Conservation (phyloP, 2,113 vertebrate species). For the Cranoglanis bouderius region DNA sequence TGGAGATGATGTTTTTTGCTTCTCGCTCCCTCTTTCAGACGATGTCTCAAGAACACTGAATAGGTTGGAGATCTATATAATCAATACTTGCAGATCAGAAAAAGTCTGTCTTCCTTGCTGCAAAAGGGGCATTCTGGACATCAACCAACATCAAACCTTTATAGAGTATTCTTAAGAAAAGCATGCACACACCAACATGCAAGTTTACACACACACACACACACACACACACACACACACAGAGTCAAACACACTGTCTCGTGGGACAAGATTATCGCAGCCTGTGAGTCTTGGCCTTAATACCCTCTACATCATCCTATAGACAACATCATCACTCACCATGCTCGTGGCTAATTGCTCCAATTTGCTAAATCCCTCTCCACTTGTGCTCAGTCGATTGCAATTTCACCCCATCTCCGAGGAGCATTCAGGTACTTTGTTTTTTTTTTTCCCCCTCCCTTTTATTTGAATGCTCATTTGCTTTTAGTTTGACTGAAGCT, state of each 20-base stretch:
- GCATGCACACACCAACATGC: not conserved
- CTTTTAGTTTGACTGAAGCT: slow-evolving; percentile 51
- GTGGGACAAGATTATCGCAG: slow-evolving; percentile 51
- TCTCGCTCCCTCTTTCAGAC: not conserved
- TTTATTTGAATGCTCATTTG: slow-evolving; percentile 43
- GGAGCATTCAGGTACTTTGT: slow-evolving; percentile 45
- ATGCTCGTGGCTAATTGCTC: slow-evolving; percentile 57
- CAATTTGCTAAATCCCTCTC: slow-evolving; percentile 60
- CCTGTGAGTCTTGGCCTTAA: slow-evolving; percentile 54
- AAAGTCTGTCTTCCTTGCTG: not conserved
- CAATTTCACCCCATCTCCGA: slow-evolving; percentile 53
- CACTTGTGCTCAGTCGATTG: slow-evolving; percentile 58
- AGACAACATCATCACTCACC: slow-evolving; percentile 61
- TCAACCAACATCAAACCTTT: not conserved
- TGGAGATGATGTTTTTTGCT: not conserved
- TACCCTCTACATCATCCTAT: slow-evolving; percentile 59
- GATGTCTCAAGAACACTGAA: not conserved
- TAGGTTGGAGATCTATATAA: not conserved
- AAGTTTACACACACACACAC: not conserved
- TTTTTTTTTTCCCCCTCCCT: not conserved
- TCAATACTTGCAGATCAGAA: not conserved
- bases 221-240: not conserved
- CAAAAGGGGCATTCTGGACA: not conserved
- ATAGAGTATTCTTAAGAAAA: slow-evolving; percentile 13
- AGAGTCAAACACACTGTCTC: slow-evolving; percentile 27